A percentile compares a stretch with the other conserved stretches of the same genome.
Conservation (phyloP, 2,113 vertebrate species). For the Apistogramma diplotaenia region DNA sequence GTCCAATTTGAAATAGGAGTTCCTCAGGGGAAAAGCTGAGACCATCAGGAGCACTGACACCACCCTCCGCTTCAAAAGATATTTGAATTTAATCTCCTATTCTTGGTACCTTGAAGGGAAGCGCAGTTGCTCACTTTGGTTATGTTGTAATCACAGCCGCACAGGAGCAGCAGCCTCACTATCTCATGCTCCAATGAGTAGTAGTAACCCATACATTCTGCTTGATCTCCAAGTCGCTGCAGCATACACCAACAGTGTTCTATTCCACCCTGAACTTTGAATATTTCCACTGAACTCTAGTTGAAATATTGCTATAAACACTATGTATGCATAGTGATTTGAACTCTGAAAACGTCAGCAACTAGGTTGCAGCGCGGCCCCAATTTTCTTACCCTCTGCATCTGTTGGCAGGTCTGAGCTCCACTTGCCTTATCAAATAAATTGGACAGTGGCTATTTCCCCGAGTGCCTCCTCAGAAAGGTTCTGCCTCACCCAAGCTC, state of each 20-base stretch:
- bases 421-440: constrained; percentile 77
- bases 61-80: constrained; percentile 24
- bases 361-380: constrained; percentile 33
- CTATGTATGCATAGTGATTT: constrained; percentile 33
- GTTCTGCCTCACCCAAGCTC: constrained; percentile 72
- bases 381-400: constrained; percentile 49
- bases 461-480: constrained; percentile 68
- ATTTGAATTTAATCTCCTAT: constrained; percentile 49
- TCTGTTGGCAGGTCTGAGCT: constrained; percentile 69
- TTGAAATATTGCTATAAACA: constrained; percentile 46
- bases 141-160: constrained; percentile 23
- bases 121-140: constrained; percentile 18
- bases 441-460: constrained; percentile 75
- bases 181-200: constrained; percentile 17
- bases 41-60: constrained; percentile 42
- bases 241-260: background rate
- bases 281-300: constrained; percentile 2
- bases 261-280: constrained; percentile 30
- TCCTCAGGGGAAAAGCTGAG: constrained; percentile 54
- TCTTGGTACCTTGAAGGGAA: constrained; percentile 34
- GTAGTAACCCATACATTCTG: background rate
- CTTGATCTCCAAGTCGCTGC: constrained; percentile 2
- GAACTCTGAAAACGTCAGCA: constrained; percentile 58
- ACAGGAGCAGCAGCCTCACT: background rate
- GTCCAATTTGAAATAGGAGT: constrained; percentile 64